Percentiles rank a stretch among this genome's conserved stretches.
Evolutionary conservation across 2,888 invertebrate genomes (phyloP).

Genomic region (Microdon myrmicae): DNA sequence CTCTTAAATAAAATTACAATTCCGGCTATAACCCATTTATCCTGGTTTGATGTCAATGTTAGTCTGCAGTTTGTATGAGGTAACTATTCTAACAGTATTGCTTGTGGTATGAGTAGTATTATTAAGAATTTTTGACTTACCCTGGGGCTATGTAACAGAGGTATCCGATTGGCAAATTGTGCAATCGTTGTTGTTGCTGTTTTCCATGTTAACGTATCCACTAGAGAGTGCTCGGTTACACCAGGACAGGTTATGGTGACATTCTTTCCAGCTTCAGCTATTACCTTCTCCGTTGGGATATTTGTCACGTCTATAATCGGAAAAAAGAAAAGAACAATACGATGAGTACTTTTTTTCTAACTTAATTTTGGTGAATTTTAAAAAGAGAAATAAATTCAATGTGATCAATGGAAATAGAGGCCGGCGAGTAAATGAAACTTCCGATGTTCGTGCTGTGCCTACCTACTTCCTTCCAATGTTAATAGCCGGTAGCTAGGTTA

Average conservation of each 20-base stretch:
- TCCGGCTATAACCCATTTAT: slow-evolving; percentile 34
- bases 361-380: too few species aligned
- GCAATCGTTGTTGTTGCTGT: slow-evolving; percentile 66
- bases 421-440: too few species aligned
- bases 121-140: slow-evolving; percentile 60
- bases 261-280: slow-evolving; percentile 74
- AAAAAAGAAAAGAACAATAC: slow-evolving; percentile 24
- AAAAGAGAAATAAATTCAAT: too few species aligned
- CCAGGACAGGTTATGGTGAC: slow-evolving; percentile 76
- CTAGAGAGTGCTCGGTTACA: slow-evolving; percentile 74
- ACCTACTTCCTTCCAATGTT: too few species aligned
- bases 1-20: slow-evolving; percentile 47
- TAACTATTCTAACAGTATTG: neutral
- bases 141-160: slow-evolving; percentile 66
- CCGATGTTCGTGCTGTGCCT: too few species aligned
- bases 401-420: too few species aligned
- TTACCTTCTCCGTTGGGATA: slow-evolving; percentile 70
- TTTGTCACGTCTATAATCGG: slow-evolving; percentile 71
- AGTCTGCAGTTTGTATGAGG: slow-evolving; percentile 15
- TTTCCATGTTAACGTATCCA: slow-evolving; percentile 74
- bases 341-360: too few species aligned
- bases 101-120: slow-evolving; percentile 19
- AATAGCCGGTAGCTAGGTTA: too few species aligned
- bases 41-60: neutral
- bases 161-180: slow-evolving; percentile 67